Base-by-base conservation (phyloP, 37 sponge, comb jelly and placozoan species). In the Beroe forskalii region DNA sequence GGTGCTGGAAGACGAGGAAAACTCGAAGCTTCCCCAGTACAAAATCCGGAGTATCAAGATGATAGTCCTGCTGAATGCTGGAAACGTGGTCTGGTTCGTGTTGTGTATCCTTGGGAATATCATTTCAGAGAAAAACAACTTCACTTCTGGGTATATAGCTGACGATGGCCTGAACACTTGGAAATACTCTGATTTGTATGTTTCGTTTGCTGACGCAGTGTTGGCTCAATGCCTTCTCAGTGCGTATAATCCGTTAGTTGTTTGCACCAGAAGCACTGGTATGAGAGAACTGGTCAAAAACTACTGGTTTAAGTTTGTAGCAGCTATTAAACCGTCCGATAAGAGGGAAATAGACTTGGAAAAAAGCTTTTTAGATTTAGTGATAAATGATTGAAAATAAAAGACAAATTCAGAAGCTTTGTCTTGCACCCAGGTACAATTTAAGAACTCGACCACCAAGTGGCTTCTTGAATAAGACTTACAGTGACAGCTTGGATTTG, bases 111-210 rank as follows among this genome's bases (percentile, higher is more conserved):
- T 72, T 1, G 28, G 39, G 22, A 72, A 38, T 33, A 37, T 32
- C 37, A 8, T 37, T 39, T 19, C 37, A 1, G 40, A 38, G 8
- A 4, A 4, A 27, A 6, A 17, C 20, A 39, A 37, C 39, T 72
- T 27, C 9, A 30, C 28, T 36, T 37, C 32, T 19, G 37, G 14
- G 6, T 37, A 19, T 38, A 39, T 35, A 8, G 12, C 75, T 72
- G 75, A 72, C 40, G 75, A 72, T 72, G n/a, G n/a, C n/a, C n/a
- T n/a, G n/a, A n/a, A n/a, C n/a, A 35, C 23, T 20, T 72, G 75
- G 75, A 32, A 3, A 4, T 37, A 72, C 75, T 23, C 12, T 4
- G 28, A 30, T 20, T 72, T 38, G 22, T 72, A 72, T 39, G 4
- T 72, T 4, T 17, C 37, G 1, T 72, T 72, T 30, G 14, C 30